Evolutionary conservation across 1,140 invertebrate genomes (phyloP).

Genomic region (Hyposmocoma kahamanoa): DNA sequence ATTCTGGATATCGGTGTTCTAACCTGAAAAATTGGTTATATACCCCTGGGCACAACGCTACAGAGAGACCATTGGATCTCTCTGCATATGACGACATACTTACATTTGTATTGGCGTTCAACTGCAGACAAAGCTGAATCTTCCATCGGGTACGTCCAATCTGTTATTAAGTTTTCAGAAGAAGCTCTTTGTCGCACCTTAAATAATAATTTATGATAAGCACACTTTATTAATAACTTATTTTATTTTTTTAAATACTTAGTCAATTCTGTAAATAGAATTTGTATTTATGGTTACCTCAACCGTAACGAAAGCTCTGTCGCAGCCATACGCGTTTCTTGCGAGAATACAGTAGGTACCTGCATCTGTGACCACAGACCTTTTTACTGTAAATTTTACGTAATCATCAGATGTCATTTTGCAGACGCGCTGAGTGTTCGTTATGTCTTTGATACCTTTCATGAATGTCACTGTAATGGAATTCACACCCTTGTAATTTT

Average conservation of each 20-base stretch:
- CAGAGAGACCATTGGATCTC: too few species aligned
- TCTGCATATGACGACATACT: too few species aligned
- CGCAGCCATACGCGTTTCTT: conserved; percentile 91
- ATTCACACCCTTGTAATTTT: too few species aligned
- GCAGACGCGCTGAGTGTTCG: conserved; percentile 82
- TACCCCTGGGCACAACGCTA: background rate
- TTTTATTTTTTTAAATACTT: conserved; percentile 5
- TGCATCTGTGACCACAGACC: conserved; percentile 88
- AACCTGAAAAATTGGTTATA: too few species aligned
- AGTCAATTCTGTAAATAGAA: conserved; percentile 4
- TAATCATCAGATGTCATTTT: conserved; percentile 90
- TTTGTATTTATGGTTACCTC: conserved; percentile 71
- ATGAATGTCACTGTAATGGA: conserved; percentile 83
- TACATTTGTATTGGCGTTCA: conserved; percentile 74
- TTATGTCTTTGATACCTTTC: conserved; percentile 90
- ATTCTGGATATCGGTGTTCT: too few species aligned
- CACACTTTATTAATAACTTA: background rate
- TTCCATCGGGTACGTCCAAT: conserved; percentile 69
- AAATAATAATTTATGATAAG: conserved; percentile 11
- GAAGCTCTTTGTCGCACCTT: conserved; percentile 80
- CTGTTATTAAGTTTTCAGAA: conserved; percentile 78
- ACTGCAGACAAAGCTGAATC: conserved; percentile 30
- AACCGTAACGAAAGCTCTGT: conserved; percentile 88
- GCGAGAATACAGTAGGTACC: conserved; percentile 96
- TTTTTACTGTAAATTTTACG: conserved; percentile 89